A percentile compares a stretch with the other conserved stretches of the same genome.
Evolutionary conservation across 1,140 invertebrate genomes (phyloP).

Genomic region (Pogonomyrmex californicus): DNA sequence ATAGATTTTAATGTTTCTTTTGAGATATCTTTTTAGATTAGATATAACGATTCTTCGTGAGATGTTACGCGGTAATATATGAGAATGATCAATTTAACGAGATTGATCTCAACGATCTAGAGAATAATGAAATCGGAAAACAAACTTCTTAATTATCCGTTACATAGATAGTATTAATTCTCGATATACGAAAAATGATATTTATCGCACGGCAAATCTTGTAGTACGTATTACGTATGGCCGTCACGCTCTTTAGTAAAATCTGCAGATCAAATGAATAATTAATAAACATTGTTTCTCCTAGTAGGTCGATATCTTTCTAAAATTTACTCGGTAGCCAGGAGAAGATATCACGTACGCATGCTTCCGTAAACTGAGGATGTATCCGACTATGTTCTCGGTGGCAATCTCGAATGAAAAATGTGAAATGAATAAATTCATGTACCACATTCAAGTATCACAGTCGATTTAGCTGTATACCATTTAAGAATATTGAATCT

Average conservation of each 20-base stretch:
- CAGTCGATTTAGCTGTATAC: conserved; percentile 28
- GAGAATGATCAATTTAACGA: conserved; percentile 7
- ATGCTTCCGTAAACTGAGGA: conserved; percentile 22
- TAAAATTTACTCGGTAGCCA: conserved; percentile 19
- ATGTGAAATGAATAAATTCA: not conserved
- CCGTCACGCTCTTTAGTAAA: not conserved
- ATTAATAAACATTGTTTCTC: conserved; percentile 30
- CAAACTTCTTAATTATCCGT: conserved; percentile 27
- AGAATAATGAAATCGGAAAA: not conserved
- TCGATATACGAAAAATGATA: conserved; percentile 14
- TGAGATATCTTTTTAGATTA: conserved; percentile 15
- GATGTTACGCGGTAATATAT: not conserved
- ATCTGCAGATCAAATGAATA: conserved; percentile 32
- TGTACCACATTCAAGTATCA: not conserved
- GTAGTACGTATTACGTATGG: conserved; percentile 13
- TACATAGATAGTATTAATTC: conserved; percentile 39
- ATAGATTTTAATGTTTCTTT: conserved; percentile 19
- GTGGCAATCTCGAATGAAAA: conserved; percentile 21
- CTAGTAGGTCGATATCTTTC: conserved; percentile 37
- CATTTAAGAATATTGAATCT: not conserved
- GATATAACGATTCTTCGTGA: conserved; percentile 11
- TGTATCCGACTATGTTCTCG: conserved; percentile 24
- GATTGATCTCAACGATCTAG: conserved; percentile 13
- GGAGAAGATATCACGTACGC: not conserved
- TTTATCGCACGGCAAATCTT: conserved; percentile 7